Percentiles rank a stretch among this genome's conserved stretches.
These are phyloP conservation scores for Lagocephalus sceleratus DNA, from an alignment of 2,797 vertebrate genomes.

Conservation along the genomic window DNA sequence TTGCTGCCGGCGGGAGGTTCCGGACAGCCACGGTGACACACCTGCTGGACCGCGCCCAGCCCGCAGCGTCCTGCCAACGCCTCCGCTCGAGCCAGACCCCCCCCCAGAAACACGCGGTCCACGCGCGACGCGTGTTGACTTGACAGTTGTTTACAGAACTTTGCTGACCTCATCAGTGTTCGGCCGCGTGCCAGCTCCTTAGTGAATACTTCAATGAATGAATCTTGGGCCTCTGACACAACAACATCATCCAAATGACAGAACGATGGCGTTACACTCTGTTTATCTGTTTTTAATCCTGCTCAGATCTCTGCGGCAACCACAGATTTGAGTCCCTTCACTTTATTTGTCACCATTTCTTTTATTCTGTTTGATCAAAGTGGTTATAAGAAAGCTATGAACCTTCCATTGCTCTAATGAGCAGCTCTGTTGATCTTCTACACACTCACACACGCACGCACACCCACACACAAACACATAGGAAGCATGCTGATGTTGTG, in stretches of 20 bases:
- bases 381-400: constrained; percentile 30
- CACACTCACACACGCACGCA: constrained; percentile 19
- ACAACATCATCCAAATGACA: constrained; percentile 43
- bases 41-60: constrained; percentile 58
- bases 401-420: constrained; percentile 59
- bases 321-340: not conserved
- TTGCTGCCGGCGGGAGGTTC: constrained; percentile 6
- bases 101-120: constrained; percentile 20
- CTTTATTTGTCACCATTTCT: too few relatives aligned
- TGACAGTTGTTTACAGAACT: constrained; percentile 40
- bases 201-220: constrained; percentile 65
- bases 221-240: constrained; percentile 55
- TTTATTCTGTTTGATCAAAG: not conserved
- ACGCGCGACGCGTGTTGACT: constrained; percentile 22
- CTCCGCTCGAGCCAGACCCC: constrained; percentile 44
- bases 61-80: constrained; percentile 60
- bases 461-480: not conserved
- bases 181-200: constrained; percentile 35
- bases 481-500: not conserved
- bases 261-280: constrained; percentile 21
- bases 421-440: constrained; percentile 36
- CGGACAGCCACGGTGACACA: constrained; percentile 44
- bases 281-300: constrained; percentile 28
- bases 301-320: constrained; percentile 13
- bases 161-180: constrained; percentile 20